Conservation (phyloP, 2,113 vertebrate genomes). For the Clupea harengus region DNA sequence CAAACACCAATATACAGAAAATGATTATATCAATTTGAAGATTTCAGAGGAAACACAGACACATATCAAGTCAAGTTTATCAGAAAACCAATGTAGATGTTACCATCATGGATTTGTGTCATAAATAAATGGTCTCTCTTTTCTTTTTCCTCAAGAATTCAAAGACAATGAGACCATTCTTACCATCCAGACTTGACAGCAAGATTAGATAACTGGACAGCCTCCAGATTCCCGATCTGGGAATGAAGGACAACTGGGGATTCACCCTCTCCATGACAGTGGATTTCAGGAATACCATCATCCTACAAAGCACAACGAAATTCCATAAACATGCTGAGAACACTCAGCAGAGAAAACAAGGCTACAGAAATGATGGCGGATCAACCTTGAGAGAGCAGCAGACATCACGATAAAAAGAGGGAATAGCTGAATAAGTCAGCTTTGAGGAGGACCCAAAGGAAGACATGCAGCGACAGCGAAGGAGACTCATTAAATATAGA, state of each 20-base stretch:
- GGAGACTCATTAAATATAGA: background rate
- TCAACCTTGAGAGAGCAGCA: background rate
- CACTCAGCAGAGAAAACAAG: too few species aligned
- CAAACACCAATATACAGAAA: conserved; percentile 13
- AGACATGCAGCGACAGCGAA: background rate
- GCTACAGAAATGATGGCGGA: background rate
- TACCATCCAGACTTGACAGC: conserved; percentile 79
- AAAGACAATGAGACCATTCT: conserved; percentile 36
- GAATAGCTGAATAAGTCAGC: background rate
- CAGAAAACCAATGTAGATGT: too few species aligned
- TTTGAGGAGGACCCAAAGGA: background rate
- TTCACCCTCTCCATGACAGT: conserved; percentile 45
- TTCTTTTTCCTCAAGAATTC: background rate
- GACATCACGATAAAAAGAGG: background rate
- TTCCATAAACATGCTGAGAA: background rate
- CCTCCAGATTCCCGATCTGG: conserved; percentile 67
- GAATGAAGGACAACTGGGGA: conserved; percentile 60
- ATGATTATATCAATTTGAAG: background rate
- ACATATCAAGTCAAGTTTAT: background rate
- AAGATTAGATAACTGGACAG: conserved; percentile 63
- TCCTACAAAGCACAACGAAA: conserved; percentile 62
- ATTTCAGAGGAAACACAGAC: too few species aligned
- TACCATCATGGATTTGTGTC: background rate
- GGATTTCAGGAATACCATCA: conserved; percentile 73
- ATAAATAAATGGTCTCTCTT: background rate